Evolutionary conservation across 2,888 invertebrate genomes (phyloP), one percentile per base, ranked within the genome.

Genomic region (Rhodophaea formosa): DNA sequence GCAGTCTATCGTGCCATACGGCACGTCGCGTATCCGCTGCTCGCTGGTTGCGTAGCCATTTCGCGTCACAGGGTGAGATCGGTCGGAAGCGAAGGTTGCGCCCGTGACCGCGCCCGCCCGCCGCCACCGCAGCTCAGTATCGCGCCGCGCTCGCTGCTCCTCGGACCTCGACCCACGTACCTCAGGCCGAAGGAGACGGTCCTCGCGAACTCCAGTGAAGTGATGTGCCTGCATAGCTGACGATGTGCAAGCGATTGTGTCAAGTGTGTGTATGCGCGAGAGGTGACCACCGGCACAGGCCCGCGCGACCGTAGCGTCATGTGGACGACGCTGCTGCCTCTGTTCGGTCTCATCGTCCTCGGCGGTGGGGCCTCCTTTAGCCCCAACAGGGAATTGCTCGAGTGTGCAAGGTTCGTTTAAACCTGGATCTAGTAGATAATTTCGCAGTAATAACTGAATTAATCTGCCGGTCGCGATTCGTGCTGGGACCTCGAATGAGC

Each of bases 61-160:
- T 66, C 69, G 70, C 86, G 82, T 80, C 83, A 82, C 76, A 78
- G 88, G 86, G 86, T 84, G 83, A 84, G 84, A 83, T 80, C 83
- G 82, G 80, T 80, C 83, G 82, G 80, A 77, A 80, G 74, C 82
- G 85, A 90, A 89, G 90, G 88, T 89, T 88, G 87, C 84, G 90
- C 88, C 89, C 88, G 84, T 88, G 88, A 88, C 89, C 89, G 87
- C 84, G 78, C 80, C 80, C 82, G 80, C 80, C 74, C 80, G 79
- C 73, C 74, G 74, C 64, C 74, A 64, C 71, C 74, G 69, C 68
- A 75, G 77, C 80, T 80, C 86, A 88, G 88, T 88, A 79, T 75
- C 84, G 86, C 80, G 82, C 81, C 82, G 82, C 77, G 77, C 87
- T 86, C 79, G 80, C 80, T 77, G 71, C 84, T 80, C 75, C 86